Conservation (phyloP, 2,797 vertebrate genomes). For the Bovichtus variegatus region DNA sequence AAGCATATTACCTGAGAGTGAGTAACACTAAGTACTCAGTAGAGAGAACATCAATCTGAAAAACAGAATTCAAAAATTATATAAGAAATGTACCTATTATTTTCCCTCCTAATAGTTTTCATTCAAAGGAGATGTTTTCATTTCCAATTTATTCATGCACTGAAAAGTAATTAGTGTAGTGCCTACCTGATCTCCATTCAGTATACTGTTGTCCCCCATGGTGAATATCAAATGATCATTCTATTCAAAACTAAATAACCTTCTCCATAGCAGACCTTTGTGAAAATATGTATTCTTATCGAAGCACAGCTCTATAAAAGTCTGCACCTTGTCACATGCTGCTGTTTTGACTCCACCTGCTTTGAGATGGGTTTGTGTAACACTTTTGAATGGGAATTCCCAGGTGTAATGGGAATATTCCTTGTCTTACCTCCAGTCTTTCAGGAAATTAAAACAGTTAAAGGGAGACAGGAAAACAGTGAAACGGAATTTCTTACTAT, state of each 20-base stretch:
- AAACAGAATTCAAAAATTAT: constrained; percentile 32
- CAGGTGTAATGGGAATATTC: not conserved
- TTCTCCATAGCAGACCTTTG: constrained; percentile 16
- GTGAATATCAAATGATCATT: constrained; percentile 20
- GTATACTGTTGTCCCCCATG: constrained; percentile 43
- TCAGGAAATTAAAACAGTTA: not conserved
- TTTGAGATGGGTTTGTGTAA: not conserved
- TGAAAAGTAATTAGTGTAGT: not conserved
- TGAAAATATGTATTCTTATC: constrained; percentile 7
- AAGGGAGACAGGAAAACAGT: not conserved
- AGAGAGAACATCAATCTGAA: constrained; percentile 79
- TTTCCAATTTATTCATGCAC: not conserved
- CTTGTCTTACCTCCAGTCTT: not conserved
- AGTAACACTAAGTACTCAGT: constrained; percentile 77
- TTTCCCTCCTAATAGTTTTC: not conserved
- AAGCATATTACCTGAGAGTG: constrained; percentile 77
- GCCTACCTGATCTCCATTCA: constrained; percentile 58
- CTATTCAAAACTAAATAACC: not conserved
- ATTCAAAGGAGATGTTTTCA: not conserved
- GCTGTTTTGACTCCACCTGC: constrained; percentile 62
- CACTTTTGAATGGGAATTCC: constrained; percentile 14
- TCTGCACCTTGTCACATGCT: constrained; percentile 57
- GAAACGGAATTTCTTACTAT: not conserved
- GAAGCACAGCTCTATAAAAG: constrained; percentile 39
- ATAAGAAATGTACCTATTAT: not conserved